phyloP scores from a whole-genome alignment of 2,888 invertebrate species.

The Apeira syringaria region DNA sequence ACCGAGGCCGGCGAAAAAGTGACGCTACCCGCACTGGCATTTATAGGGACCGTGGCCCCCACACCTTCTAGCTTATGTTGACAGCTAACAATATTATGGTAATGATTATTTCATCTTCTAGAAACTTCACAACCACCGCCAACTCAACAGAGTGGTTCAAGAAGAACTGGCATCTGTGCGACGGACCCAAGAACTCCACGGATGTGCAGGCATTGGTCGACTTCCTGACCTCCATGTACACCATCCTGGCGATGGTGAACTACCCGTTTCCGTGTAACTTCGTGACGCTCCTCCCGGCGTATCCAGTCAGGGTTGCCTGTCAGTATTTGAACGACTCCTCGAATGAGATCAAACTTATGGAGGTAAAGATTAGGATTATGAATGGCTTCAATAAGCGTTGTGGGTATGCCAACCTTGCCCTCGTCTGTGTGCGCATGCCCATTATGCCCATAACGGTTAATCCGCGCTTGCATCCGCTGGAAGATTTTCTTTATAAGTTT shows the following conservation, averaged over 20 bases:
- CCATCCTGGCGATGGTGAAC: constrained; percentile 95
- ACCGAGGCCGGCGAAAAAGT: no score
- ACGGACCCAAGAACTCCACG: constrained; percentile 82
- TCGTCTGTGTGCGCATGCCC: no score
- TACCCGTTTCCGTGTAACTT: constrained; percentile 96
- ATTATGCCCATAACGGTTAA: no score
- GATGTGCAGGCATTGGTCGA: constrained; percentile 80
- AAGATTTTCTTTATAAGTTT: no score
- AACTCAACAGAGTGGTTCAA: constrained; percentile 88
- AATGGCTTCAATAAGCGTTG: no score
- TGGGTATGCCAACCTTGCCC: no score
- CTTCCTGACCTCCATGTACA: constrained; percentile 89
- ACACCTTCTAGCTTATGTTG: no score
- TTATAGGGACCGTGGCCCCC: no score
- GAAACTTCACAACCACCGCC: constrained; percentile 77
- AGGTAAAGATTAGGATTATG: constrained; percentile 54
- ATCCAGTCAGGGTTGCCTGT: constrained; percentile 90
- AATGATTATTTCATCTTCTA: constrained; percentile 39
- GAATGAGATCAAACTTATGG: constrained; percentile 78
- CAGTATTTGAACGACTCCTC: constrained; percentile 73
- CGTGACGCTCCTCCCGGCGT: constrained; percentile 91
- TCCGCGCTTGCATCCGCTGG: no score
- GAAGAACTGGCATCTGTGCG: constrained; percentile 90
- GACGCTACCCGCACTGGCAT: no score
- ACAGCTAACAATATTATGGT: not conserved